Conservation (phyloP, 2,888 invertebrate genomes). For the Luperina testacea region DNA sequence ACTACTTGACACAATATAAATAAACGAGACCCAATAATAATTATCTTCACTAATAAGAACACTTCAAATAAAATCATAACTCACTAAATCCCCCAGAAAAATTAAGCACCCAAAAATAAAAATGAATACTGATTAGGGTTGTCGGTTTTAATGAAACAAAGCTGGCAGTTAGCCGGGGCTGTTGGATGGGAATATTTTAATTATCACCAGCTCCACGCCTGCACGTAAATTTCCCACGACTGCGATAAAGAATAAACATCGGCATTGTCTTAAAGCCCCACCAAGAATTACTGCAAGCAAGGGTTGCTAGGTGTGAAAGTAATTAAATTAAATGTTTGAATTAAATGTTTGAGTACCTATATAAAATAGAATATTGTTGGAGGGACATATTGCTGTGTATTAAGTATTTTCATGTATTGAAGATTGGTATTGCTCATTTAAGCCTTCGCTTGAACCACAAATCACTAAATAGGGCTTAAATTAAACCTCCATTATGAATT, state of each 20-base stretch:
- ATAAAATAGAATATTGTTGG: not conserved
- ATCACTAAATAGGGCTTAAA: not conserved
- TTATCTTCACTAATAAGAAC: too few relatives aligned
- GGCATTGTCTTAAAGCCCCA: conserved; percentile 85
- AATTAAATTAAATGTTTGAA: conserved; percentile 3
- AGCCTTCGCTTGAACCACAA: not conserved
- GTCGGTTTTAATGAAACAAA: conserved; percentile 83
- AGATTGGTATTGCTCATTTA: not conserved
- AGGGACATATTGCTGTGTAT: not conserved
- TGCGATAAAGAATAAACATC: conserved; percentile 90
- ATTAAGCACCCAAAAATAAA: conserved; percentile 56
- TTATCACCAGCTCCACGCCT: conserved; percentile 77
- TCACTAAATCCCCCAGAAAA: conserved; percentile 4
- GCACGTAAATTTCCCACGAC: conserved; percentile 90
- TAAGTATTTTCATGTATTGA: not conserved
- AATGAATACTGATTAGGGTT: conserved; percentile 83
- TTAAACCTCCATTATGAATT: too few relatives aligned
- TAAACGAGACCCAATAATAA: too few relatives aligned
- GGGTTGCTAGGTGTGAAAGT: conserved; percentile 74
- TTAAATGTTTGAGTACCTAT: too few relatives aligned
- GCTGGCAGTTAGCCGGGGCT: conserved; percentile 67
- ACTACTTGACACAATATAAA: too few relatives aligned
- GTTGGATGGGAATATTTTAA: conserved; percentile 88
- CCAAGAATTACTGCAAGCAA: conserved; percentile 83
- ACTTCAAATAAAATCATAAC: conserved; percentile 19